Conservation (phyloP, 2,797 vertebrate genomes). For the Antrozous pallidus region DNA sequence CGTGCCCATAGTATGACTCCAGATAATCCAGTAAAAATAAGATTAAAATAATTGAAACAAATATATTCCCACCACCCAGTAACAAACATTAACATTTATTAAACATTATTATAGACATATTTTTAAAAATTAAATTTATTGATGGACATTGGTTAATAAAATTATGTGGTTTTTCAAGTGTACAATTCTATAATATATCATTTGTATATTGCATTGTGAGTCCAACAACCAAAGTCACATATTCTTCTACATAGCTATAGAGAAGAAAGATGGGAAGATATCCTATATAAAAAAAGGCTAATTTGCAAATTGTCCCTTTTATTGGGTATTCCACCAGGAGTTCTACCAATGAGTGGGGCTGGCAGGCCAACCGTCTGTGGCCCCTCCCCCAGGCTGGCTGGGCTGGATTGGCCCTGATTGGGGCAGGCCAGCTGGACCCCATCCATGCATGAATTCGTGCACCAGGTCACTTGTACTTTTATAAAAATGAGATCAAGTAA, state of each 20-base stretch:
- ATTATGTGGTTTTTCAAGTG: neutral
- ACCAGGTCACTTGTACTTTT: neutral
- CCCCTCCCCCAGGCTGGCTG: rapidly evolving
- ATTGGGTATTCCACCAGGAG: no score
- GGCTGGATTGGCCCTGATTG: no score
- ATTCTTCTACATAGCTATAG: neutral
- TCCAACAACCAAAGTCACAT: neutral
- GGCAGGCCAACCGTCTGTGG: rapidly evolving
- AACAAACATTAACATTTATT: neutral
- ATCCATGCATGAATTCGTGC: no score
- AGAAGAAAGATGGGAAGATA: neutral
- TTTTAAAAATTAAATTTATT: neutral
- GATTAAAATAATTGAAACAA: neutral
- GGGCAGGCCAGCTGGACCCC: no score
- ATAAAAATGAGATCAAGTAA: neutral
- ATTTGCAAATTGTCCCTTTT: no score
- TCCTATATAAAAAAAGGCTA: no score
- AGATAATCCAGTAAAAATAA: neutral
- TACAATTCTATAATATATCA: neutral
- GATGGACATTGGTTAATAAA: neutral
- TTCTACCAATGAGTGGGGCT: no score
- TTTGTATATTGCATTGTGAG: neutral
- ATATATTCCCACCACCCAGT: neutral
- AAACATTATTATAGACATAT: neutral
- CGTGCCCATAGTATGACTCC: neutral